These are phyloP conservation scores for Thymelicus sylvestris DNA, from an alignment of 2,888 invertebrate species.

Conservation along the genomic window DNA sequence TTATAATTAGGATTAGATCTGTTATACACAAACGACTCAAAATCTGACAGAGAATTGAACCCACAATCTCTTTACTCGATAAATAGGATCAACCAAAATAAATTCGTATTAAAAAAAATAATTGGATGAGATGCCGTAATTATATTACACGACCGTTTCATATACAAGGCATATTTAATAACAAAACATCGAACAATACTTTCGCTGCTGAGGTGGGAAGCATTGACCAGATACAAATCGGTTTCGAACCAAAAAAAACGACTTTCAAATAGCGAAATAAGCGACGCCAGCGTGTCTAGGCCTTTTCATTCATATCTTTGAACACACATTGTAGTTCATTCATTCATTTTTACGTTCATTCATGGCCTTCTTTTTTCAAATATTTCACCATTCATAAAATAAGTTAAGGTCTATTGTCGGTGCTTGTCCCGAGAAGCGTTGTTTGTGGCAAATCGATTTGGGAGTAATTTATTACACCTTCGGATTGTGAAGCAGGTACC, in stretches of 20 bases:
- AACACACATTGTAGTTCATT: constrained; percentile 38
- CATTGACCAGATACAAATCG: constrained; percentile 18
- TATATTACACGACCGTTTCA: constrained; percentile 26
- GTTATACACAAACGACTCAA: no score
- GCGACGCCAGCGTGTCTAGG: constrained; percentile 61
- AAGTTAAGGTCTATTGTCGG: constrained; percentile 43
- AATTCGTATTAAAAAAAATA: no score
- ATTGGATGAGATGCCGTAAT: constrained; percentile 11
- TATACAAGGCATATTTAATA: constrained; percentile 25
- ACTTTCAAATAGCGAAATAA: constrained; percentile 56
- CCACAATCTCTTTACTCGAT: no score
- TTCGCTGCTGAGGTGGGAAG: constrained; percentile 20
- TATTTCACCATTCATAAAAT: constrained; percentile 50
- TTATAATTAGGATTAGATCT: no score
- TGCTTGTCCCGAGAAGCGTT: constrained; percentile 47
- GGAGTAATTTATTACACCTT: constrained; percentile 54
- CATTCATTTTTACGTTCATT: constrained; percentile 49
- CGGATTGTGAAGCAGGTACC: constrained; percentile 41
- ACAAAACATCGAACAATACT: constrained; percentile 33
- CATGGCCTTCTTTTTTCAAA: constrained; percentile 25
- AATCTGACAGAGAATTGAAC: no score
- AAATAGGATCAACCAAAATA: no score
- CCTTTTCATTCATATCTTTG: constrained; percentile 41
- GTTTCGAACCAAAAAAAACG: constrained; percentile 38
- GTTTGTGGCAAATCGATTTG: constrained; percentile 57